These are phyloP conservation scores for Protomyctophum bolini DNA, from an alignment of 2,113 vertebrate genomes.

Conservation along the genomic window DNA sequence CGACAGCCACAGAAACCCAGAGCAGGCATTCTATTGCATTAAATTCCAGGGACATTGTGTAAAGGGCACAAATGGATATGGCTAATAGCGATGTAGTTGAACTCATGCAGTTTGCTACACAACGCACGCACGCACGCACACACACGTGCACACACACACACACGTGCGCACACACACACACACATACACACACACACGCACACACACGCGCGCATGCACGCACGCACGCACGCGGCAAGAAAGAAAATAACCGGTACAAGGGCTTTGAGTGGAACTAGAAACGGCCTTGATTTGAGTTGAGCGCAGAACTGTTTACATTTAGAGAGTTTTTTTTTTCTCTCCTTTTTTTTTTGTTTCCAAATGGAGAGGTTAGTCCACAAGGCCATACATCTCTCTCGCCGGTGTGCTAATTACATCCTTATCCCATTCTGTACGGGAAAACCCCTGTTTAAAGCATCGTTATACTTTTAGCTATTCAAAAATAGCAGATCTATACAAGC, in stretches of 20 bases:
- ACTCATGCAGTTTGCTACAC: background rate
- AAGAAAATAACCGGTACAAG: conserved; percentile 25
- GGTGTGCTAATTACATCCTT: conserved; percentile 72
- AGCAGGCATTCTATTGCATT: conserved; percentile 5
- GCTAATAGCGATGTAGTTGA: conserved; percentile 14
- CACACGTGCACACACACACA: background rate
- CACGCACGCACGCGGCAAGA: background rate
- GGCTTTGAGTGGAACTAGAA: conserved; percentile 35
- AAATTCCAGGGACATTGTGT: conserved; percentile 19
- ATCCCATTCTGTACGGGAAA: too few relatives aligned
- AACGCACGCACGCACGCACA: background rate
- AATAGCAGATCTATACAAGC: too few relatives aligned
- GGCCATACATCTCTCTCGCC: conserved; percentile 56
- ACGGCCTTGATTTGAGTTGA: conserved; percentile 56
- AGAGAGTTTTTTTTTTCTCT: conserved; percentile 15
- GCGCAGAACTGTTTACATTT: conserved; percentile 50
- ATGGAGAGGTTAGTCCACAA: conserved; percentile 51
- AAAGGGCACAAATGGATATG: conserved; percentile 11
- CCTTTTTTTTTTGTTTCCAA: conserved; percentile 27
- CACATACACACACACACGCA: background rate
- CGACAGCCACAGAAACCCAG: background rate
- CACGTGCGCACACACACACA: background rate
- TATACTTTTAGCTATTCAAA: too few relatives aligned
- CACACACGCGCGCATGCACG: background rate
- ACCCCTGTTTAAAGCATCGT: too few relatives aligned